Base-by-base conservation (phyloP, 2,113 vertebrate species). In the Drymodes brunneopygia region DNA sequence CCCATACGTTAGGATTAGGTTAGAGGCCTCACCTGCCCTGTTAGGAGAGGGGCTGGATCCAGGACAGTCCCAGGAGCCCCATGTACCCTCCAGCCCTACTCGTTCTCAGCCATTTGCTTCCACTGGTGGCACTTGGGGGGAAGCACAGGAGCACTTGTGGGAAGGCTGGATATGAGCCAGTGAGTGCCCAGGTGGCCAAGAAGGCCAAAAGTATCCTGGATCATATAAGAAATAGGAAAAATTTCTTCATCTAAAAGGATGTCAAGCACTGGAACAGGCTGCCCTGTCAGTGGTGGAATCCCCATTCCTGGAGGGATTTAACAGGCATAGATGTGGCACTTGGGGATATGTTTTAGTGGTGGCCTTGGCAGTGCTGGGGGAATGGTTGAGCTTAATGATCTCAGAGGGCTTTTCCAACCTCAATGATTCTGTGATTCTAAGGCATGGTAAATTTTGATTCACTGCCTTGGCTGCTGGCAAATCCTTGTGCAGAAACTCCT, bases 361-460 rank as follows among this genome's bases (percentile, higher is more conserved):
- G 53, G 53, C 20, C 14, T 61, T 47, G n/a, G 47, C 54, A 31
- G n/a, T 18, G 25, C 47, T 54, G 61, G 10, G 14, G 18, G 6
- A 50, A 28, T 33, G 4, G 21, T 54, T 40, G 29, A 20, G 7
- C 6, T 40, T 53, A 13, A n/a, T 53, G 61, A 47, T 47, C 29
- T 35, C 15, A 31, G 25, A 67, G 28, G n/a, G 29, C 7, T 69
- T 75, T 69, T 54, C 47, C 70, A 23, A 3, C n/a, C 14, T 48
- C 15, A 75, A 48, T 35, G 44, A 18, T 47, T 54, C 47, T 45
- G n/a, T 40, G 47, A 40, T 47, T 40, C 29, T 69, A 9, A 31
- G 31, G 7, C 56, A 56, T 0, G 0, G 11, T 4, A 20, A 50
- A 6, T 54, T 69, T 69, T 3, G 18, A 47, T 81, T 45, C 2